Conservation (phyloP, 1,140 invertebrate species). For the Orchesella cincta region DNA sequence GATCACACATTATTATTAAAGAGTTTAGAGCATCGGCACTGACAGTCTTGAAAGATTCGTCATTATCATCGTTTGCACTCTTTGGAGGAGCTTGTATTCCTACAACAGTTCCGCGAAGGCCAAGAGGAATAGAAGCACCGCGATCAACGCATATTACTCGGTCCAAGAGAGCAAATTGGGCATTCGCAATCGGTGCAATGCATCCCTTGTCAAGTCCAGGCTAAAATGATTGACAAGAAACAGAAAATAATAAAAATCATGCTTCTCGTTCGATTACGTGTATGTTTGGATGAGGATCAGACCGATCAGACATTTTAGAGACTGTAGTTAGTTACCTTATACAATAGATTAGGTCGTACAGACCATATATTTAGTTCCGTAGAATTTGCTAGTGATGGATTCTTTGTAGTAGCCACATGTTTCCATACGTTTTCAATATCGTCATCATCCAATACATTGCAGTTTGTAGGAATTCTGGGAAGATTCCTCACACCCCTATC, state of each 20-base stretch:
- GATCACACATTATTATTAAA: constrained; percentile 43
- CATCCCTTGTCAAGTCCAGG: constrained; percentile 45
- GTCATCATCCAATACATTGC: constrained; percentile 48
- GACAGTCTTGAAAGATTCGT: constrained; percentile 44
- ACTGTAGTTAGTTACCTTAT: too few species aligned
- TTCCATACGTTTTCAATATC: constrained; percentile 47
- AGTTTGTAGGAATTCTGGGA: constrained; percentile 41
- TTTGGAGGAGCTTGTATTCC: constrained; percentile 42
- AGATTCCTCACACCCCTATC: constrained; percentile 36
- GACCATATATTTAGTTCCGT: neutral
- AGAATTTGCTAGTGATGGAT: neutral
- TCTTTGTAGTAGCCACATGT: constrained; percentile 17
- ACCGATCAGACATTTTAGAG: too few species aligned
- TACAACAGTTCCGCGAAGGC: constrained; percentile 44
- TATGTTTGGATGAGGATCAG: too few species aligned
- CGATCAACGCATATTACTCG: constrained; percentile 47
- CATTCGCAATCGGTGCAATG: constrained; percentile 35
- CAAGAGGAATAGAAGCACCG: constrained; percentile 36
- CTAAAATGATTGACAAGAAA: constrained; percentile 38
- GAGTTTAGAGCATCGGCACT: constrained; percentile 33
- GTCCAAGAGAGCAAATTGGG: constrained; percentile 39
- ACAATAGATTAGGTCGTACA: constrained; percentile 35
- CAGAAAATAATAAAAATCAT: neutral
- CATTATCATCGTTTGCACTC: constrained; percentile 13
- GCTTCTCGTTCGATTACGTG: too few species aligned